Base-by-base conservation (phyloP, 2,113 vertebrate species). In the Triplophysa tibetana region DNA sequence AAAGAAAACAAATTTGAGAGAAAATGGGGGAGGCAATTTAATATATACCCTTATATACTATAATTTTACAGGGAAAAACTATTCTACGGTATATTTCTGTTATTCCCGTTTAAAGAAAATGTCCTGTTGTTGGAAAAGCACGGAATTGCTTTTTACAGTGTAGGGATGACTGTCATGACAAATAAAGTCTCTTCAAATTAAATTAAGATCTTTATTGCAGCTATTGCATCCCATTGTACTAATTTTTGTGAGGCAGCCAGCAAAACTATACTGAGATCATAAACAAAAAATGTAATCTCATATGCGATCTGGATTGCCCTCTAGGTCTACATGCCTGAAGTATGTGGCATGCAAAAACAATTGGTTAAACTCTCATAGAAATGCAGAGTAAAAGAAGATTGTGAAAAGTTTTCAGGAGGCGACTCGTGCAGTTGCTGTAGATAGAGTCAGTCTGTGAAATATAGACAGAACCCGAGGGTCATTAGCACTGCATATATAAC, bases 371-470 rank as follows among this genome's bases (percentile, higher is more conserved):
- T 77, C 43, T 3, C 75, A 65, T 19, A 66, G 43, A 65, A 66
- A 54, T 38, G 43, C 62, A 54, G 62, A 77, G 8, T 64, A 52
- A 73, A 41, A 70, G 67, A 62, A 70, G 24, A 50, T 12, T 56
- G 29, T 26, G 7, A n/a, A 73, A 23, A 68, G 19, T 24, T 67
- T 16, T 67, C 29, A 58, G 4, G 68, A 72, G 61, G n/a, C 9
- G 11, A 43, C 23, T 23, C 23, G 19, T 43, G 41, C 8, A 17
- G 3, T 65, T 65, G 16, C 19, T 65, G 3, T 3, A 82, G 9
- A 26, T 77, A 6, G 82, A 84, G 87, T 81, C 54, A 83, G 84
- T 85, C 82, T 90, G 88, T 86, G 90, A 90, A 92, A 91, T 92
- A 89, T 91, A 81, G 83, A 83, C 76, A 80, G 85, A 81, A 70